Percentiles rank a stretch among this genome's conserved stretches.
Evolutionary conservation across 2,888 invertebrate genomes (phyloP).

Genomic region (Carcina quercana): DNA sequence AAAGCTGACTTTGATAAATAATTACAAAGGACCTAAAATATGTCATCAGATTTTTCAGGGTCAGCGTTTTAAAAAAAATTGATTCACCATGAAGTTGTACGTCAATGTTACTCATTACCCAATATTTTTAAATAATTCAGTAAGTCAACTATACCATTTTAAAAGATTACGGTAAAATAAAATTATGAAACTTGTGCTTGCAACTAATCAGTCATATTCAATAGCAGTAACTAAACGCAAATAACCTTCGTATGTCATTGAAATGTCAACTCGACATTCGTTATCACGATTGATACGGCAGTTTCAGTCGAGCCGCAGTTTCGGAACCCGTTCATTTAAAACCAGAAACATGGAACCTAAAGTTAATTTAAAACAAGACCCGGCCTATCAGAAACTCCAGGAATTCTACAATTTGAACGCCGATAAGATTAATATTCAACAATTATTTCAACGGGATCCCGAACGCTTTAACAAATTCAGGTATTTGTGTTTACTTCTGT

Average conservation of each 20-base stretch:
- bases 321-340: slow-evolving; percentile 29
- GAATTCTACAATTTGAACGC: slow-evolving; percentile 83
- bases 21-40: no score
- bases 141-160: no score
- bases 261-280: slow-evolving; percentile 63
- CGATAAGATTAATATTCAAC: slow-evolving; percentile 84
- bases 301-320: slow-evolving; percentile 28
- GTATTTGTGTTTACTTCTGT: slow-evolving; percentile 59
- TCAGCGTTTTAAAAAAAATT: no score
- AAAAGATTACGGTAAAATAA: no score
- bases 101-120: no score
- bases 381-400: slow-evolving; percentile 84
- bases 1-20: no score
- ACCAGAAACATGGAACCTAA: slow-evolving; percentile 57
- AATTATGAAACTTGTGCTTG: no score
- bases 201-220: no score
- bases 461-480: slow-evolving; percentile 92
- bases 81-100: no score
- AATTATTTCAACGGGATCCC: slow-evolving; percentile 87
- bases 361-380: slow-evolving; percentile 68
- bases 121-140: no score
- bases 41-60: no score
- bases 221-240: slow-evolving; percentile 15
- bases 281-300: slow-evolving; percentile 46
- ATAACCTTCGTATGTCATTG: slow-evolving; percentile 68